phyloP scores from a whole-genome alignment of 2,113 vertebrate genomes.

The Coregonus clupeaformis region DNA sequence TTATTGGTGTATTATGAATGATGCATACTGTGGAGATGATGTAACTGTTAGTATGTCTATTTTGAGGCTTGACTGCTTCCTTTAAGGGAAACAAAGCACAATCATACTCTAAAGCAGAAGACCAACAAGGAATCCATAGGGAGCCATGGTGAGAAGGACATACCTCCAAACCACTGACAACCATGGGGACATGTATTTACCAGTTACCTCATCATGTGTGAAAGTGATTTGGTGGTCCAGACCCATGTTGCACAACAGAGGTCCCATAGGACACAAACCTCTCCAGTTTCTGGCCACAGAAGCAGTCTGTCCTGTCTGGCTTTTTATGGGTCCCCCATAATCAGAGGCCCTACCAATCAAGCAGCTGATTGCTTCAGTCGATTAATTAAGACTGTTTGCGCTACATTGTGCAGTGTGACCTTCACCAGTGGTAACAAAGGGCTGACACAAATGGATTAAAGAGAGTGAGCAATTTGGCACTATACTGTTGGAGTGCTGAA shows the following conservation, averaged over 20 bases:
- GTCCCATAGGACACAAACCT: neutral
- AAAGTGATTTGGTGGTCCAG: too few relatives aligned
- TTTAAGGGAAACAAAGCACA: neutral
- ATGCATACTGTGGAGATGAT: neutral
- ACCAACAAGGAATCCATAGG: too few relatives aligned
- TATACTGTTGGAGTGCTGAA: constrained; percentile 11
- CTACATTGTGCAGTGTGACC: constrained; percentile 30
- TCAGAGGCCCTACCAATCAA: neutral
- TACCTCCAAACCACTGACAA: too few relatives aligned
- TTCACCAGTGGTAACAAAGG: constrained; percentile 27
- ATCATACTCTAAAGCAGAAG: too few relatives aligned
- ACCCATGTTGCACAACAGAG: neutral
- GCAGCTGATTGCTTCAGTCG: constrained; percentile 2
- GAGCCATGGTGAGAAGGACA: too few relatives aligned
- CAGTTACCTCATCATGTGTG: too few relatives aligned
- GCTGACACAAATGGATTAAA: neutral
- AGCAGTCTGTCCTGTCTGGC: too few relatives aligned
- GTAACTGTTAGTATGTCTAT: neutral
- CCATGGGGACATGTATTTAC: too few relatives aligned
- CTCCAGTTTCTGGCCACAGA: neutral
- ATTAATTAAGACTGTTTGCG: constrained; percentile 15
- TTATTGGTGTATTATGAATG: too few relatives aligned
- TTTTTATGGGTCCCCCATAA: constrained; percentile 21
- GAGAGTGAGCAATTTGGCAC: constrained; percentile 39
- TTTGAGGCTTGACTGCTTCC: neutral